Evolutionary conservation across 1,140 invertebrate species (phyloP).

Genomic region (Ceratosolen solmsi): DNA sequence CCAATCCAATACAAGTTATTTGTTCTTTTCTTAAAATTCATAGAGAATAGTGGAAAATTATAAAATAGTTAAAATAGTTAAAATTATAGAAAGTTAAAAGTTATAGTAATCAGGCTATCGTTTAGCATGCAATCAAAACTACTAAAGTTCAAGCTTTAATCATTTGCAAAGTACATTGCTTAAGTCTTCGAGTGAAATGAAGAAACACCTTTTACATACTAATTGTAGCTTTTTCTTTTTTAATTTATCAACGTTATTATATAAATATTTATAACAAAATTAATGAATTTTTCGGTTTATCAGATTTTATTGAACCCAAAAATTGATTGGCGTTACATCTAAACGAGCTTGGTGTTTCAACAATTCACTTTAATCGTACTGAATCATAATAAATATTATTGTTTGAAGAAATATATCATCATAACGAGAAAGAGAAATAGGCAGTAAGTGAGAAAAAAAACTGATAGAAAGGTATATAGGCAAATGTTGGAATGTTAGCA

Average conservation of each 20-base stretch:
- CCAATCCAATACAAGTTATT: slow-evolving; percentile 1
- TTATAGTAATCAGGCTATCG: background rate
- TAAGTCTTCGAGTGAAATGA: background rate
- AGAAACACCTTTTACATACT: background rate
- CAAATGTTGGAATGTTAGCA: background rate
- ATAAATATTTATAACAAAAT: too few relatives aligned
- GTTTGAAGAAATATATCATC: too few relatives aligned
- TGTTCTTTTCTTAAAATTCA: slow-evolving; percentile 27
- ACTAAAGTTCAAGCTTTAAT: background rate
- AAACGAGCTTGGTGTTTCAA: too few relatives aligned
- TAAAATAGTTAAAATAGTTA: too few relatives aligned
- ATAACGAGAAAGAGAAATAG: background rate
- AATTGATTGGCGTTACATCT: too few relatives aligned
- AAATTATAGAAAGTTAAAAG: slow-evolving; percentile 5
- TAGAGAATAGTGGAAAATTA: background rate
- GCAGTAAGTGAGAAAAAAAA: background rate
- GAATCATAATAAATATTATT: too few relatives aligned
- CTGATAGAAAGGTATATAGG: background rate
- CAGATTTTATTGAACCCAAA: too few relatives aligned
- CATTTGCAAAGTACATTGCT: background rate
- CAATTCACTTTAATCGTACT: too few relatives aligned
- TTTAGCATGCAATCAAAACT: background rate
- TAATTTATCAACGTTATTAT: too few relatives aligned
- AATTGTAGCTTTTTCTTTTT: background rate
- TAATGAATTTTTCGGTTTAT: too few relatives aligned